Evolutionary conservation across 92 coral and sea anemone species (phyloP), one percentile per base, ranked within the genome.

Genomic region (Zoanthus sociatus): DNA sequence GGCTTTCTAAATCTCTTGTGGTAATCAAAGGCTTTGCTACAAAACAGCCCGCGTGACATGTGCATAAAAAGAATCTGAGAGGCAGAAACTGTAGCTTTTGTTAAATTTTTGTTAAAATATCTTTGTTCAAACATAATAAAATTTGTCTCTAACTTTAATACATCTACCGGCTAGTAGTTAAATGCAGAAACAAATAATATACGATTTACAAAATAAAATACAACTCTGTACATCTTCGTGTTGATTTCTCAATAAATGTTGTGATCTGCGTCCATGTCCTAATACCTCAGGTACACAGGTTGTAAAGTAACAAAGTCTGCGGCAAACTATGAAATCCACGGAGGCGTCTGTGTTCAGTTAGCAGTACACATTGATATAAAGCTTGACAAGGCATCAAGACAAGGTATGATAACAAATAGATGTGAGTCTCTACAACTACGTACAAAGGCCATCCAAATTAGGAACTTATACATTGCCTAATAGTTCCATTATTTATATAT

Each of bases 181-280:
- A 32, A 26, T 15, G 10, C 45, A 69, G 74, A 69, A 69, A 69
- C 45, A 69, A 11, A 9, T 11, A 69, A 4, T 69, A 11, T 69
- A 15, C 21, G 45, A 69, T 69, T 69, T 69, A 69, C 74, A 69
- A 20, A 69, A 69, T 69, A 69, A 69, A 69, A 69, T 69, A 69
- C 74, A 69, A 69, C 47, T 69, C 15, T 69, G 46, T 26, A 69
- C 45, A 33, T 69, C 11, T 14, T 30, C 45, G 47, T 33, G 46
- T 69, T 6, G 31, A 15, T 69, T 69, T 37, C 15, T 44, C 45
- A 69, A 44, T 31, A 69, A 69, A 14, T 33, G 45, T 13, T 30
- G 46, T 69, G 47, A 14, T 33, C 15, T 7, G 46, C 17, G 42
- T 8, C 46, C 2, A 69, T 4, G 46, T 12, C 74, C 15, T 26